Evolutionary conservation across 23 tunicate species (phyloP).

Genomic region (Halocynthia aurantium): DNA sequence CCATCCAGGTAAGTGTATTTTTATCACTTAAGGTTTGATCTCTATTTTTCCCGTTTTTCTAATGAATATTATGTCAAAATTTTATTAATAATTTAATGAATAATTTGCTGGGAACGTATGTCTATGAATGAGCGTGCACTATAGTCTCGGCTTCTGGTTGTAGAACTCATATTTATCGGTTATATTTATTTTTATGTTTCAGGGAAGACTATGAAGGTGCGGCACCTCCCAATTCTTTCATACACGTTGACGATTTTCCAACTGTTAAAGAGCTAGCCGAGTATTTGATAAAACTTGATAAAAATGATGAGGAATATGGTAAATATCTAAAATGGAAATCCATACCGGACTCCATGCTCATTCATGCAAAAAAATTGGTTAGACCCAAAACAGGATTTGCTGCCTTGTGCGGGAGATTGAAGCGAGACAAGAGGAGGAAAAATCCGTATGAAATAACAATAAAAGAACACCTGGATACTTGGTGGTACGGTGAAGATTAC

Average conservation of each 20-base stretch:
- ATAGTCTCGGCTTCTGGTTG: not conserved
- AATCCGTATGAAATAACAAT: conserved; percentile 15
- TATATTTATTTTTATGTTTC: not conserved
- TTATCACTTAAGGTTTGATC: not conserved
- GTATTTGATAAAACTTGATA: conserved; percentile 23
- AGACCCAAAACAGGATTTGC: not conserved
- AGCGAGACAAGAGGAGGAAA: not conserved
- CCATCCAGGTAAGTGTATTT: conserved; percentile 16
- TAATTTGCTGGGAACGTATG: not conserved
- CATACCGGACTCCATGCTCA: not conserved
- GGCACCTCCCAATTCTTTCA: conserved; percentile 61
- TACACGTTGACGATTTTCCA: conserved; percentile 66
- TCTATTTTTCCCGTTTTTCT: not conserved
- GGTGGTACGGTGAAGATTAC: conserved; percentile 74
- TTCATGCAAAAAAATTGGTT: too few relatives aligned
- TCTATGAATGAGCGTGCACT: too few relatives aligned
- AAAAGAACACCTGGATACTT: conserved; percentile 16
- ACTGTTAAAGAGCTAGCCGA: conserved; percentile 34
- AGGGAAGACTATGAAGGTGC: conserved; percentile 45
- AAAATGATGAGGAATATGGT: conserved; percentile 27
- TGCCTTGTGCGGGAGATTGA: not conserved
- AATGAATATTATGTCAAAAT: not conserved
- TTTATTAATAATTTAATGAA: not conserved
- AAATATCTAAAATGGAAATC: conserved; percentile 45
- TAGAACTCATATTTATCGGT: not conserved